Evolutionary conservation across 2,797 vertebrate species (phyloP), one percentile per base, ranked within the genome.

Genomic region (Chaetodon trifasciatus): DNA sequence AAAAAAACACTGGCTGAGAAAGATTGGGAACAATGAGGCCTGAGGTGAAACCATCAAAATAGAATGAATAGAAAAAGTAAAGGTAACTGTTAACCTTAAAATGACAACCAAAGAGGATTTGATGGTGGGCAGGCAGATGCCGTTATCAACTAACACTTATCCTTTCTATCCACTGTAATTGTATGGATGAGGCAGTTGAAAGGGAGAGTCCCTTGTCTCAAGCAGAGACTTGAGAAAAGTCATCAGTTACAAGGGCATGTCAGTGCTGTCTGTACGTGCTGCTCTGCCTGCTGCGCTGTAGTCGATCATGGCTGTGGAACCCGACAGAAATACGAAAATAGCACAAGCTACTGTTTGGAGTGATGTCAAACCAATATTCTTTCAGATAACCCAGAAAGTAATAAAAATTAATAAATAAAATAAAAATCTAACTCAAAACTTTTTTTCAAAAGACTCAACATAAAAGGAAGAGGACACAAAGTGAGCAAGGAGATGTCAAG

Each of bases 401-500:
- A 87, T 10, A 69, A 2, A 78, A 86, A 86, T 62, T n/a, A 76
- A 84, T 61, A 78, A 69, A 81, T 40, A 70, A 82, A 44, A 87
- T 39, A 76, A 89, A 47, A 84, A 64, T 39, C 4, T 23, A 81
- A 87, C 72, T 46, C 3, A 85, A 89, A 82, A 76, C 37, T 63
- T 76, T 70, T 28, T 82, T 66, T 70, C 61, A 87, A 89, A 92
- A 82, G 52, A 89, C 28, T 89, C 52, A 92, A 91, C 68, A 68
- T 73, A 92, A 92, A 86, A 90, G 77, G 74, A 88, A 84, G 81
- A 92, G 88, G 87, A 90, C 88, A 90, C 47, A 84, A 90, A 90
- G 87, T 93, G 90, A 94, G 89, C 84, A 87, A 94, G 86, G 93
- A 92, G 88, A 94, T 86, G 80, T 90, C 86, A 93, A 94, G 93